phyloP scores from a whole-genome alignment of 23 tunicate genomes.

The Ascidia mentula region DNA sequence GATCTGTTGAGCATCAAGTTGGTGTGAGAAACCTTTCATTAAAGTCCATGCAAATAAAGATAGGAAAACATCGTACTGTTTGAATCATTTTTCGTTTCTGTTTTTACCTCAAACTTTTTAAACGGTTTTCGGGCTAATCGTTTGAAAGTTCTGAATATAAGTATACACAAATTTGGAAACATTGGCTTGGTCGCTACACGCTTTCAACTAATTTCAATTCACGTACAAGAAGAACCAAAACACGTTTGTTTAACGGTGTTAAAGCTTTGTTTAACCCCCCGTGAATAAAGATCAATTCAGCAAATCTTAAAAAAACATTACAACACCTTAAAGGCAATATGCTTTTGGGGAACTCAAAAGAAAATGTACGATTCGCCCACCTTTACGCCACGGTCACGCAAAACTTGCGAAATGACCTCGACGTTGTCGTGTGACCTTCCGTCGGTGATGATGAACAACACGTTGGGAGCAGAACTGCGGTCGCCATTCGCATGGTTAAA shows the following conservation, averaged over 20 bases:
- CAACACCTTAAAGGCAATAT: too few relatives aligned
- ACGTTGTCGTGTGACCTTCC: conserved; percentile 7
- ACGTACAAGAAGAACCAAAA: too few relatives aligned
- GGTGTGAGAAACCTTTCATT: too few relatives aligned
- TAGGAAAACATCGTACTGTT: background rate
- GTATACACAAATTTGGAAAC: too few relatives aligned
- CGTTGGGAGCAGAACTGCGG: background rate
- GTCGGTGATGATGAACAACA: background rate
- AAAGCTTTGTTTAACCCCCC: too few relatives aligned
- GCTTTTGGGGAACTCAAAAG: background rate
- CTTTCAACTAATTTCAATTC: too few relatives aligned
- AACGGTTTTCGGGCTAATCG: too few relatives aligned
- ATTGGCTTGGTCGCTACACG: too few relatives aligned
- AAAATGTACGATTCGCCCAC: background rate
- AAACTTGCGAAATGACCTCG: background rate
- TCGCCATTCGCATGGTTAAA: background rate
- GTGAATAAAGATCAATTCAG: too few relatives aligned
- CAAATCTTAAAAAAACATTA: background rate
- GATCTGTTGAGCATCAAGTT: background rate
- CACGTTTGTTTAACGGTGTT: too few relatives aligned
- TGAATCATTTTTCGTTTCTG: background rate
- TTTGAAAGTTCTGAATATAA: too few relatives aligned
- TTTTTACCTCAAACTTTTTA: too few relatives aligned
- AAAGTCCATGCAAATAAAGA: background rate
- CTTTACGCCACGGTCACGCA: background rate